A percentile compares a stretch with the other conserved stretches of the same genome.
phyloP scores from a whole-genome alignment of 2,113 vertebrate species.

The Corythornis vintsioides region DNA sequence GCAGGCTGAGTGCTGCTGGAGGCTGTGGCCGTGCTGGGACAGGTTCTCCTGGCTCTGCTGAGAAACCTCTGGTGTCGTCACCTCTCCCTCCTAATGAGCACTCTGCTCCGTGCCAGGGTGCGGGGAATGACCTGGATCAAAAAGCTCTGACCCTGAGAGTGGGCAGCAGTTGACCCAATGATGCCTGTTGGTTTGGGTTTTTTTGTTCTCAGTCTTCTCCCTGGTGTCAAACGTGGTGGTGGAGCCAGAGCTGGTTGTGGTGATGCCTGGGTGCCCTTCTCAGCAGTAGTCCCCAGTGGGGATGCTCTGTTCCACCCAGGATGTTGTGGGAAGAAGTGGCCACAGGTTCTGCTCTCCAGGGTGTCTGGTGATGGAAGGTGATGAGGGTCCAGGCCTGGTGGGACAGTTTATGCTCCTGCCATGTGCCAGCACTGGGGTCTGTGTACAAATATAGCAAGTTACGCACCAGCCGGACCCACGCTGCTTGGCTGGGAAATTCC shows the following conservation, averaged over 20 bases:
- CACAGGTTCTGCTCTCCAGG: neutral
- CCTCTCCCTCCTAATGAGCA: neutral
- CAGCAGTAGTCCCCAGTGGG: rapidly evolving
- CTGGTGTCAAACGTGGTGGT: neutral
- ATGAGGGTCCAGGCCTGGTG: neutral
- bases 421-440: neutral
- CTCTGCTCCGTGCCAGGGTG: neutral
- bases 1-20: neutral
- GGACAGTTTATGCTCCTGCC: neutral
- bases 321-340: neutral
- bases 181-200: neutral
- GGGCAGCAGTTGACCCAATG: neutral
- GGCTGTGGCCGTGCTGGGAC: neutral
- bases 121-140: rapidly evolving
- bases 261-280: rapidly evolving
- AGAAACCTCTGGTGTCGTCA: neutral
- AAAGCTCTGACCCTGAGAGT: neutral
- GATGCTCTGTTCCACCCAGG: rapidly evolving
- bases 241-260: neutral
- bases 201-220: neutral
- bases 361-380: neutral
- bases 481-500: neutral
- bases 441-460: conserved; percentile 4
- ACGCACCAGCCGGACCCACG: neutral
- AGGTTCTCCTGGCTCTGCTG: neutral